Conservation (phyloP, 1,140 invertebrate species). For the Sycophaga agraensis region DNA sequence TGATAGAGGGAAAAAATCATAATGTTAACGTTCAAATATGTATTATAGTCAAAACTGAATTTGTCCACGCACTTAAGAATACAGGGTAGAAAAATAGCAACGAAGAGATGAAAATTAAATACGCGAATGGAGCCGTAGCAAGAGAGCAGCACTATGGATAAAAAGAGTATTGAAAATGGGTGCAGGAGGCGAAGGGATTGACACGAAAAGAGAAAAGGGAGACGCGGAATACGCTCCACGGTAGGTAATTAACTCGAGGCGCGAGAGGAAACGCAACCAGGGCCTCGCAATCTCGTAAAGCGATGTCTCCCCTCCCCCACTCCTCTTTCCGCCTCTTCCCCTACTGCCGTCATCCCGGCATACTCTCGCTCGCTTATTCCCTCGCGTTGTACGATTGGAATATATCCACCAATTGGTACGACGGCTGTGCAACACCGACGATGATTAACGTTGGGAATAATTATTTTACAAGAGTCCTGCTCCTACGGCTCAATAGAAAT, state of each 20-base stretch:
- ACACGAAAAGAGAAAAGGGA: background rate
- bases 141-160: background rate
- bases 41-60: too few relatives aligned
- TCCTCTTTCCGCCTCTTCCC: background rate
- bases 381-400: too few relatives aligned
- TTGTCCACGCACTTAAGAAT: too few relatives aligned
- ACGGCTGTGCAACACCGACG: background rate
- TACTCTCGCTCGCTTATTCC: too few relatives aligned
- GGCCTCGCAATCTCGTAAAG: constrained; percentile 6
- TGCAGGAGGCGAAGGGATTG: background rate
- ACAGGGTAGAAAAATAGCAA: too few relatives aligned
- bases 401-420: constrained; percentile 1
- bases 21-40: too few relatives aligned
- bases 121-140: background rate
- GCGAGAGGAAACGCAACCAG: background rate
- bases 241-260: constrained; percentile 21
- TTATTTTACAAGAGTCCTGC: constrained; percentile 15
- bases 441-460: constrained; percentile 14
- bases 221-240: constrained; percentile 6
- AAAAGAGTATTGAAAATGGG: background rate
- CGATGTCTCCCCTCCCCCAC: background rate
- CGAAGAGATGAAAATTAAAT: too few relatives aligned
- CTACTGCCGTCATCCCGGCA: too few relatives aligned
- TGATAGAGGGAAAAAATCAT: too few relatives aligned
- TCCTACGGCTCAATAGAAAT: too few relatives aligned